Conservation (phyloP, 2,888 invertebrate genomes). For the Eupeodes latifasciatus region DNA sequence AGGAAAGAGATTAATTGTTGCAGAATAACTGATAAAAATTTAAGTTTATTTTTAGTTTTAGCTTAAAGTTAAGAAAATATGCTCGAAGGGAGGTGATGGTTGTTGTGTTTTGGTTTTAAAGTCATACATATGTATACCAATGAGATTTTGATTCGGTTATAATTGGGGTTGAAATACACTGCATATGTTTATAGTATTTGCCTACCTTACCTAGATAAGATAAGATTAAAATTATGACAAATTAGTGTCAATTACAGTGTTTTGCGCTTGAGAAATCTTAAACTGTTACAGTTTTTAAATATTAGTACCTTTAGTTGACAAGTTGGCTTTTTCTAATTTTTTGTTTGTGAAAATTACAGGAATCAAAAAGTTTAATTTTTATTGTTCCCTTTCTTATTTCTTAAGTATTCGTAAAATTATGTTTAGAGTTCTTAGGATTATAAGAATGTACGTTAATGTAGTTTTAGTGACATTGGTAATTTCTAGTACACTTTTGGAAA, state of each 20-base stretch:
- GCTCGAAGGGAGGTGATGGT: not conserved
- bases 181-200: too few relatives aligned
- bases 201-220: not conserved
- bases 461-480: too few relatives aligned
- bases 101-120: not conserved
- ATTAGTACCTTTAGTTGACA: too few relatives aligned
- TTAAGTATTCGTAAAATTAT: too few relatives aligned
- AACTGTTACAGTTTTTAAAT: not conserved
- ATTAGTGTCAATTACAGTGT: not conserved
- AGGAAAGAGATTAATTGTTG: constrained; percentile 24
- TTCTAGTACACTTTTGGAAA: too few relatives aligned
- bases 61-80: not conserved
- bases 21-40: constrained; percentile 8
- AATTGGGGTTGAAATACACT: constrained; percentile 8
- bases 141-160: not conserved
- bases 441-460: too few relatives aligned
- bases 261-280: not conserved
- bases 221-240: not conserved
- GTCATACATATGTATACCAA: not conserved
- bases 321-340: too few relatives aligned
- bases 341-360: too few relatives aligned
- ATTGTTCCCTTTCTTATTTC: too few relatives aligned
- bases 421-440: too few relatives aligned
- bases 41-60: not conserved
- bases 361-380: too few relatives aligned